Conservation (phyloP, 2,888 invertebrate genomes). For the Gymnoscelis rufifasciata region DNA sequence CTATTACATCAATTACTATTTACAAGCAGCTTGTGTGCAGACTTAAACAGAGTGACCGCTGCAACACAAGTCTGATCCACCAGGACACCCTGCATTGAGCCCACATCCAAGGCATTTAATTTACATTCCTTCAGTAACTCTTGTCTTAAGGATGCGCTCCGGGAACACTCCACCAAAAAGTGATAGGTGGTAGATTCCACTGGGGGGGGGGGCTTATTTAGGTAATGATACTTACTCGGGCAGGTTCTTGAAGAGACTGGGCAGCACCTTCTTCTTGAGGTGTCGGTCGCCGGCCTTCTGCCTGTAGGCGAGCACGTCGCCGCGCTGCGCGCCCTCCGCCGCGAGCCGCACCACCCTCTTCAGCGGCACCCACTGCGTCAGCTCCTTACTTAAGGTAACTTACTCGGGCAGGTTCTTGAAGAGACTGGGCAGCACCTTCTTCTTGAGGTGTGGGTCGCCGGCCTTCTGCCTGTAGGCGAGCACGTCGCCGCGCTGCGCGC, state of each 20-base stretch:
- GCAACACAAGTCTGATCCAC: too few relatives aligned
- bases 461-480: constrained; percentile 86
- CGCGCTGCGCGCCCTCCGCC: constrained; percentile 86
- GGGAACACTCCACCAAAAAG: too few relatives aligned
- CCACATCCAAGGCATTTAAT: too few relatives aligned
- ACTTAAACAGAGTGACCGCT: too few relatives aligned
- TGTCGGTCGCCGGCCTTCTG: constrained; percentile 85
- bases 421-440: constrained; percentile 87
- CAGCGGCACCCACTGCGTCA: constrained; percentile 96
- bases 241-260: constrained; percentile 83
- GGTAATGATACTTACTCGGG: constrained; percentile 49
- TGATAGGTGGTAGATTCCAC: too few relatives aligned
- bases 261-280: constrained; percentile 88
- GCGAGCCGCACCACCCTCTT: constrained; percentile 91
- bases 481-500: constrained; percentile 89
- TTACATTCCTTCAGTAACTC: too few relatives aligned
- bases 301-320: constrained; percentile 87
- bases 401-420: constrained; percentile 76
- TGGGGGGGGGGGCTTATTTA: too few relatives aligned
- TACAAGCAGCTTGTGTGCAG: too few relatives aligned
- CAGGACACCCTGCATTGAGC: too few relatives aligned
- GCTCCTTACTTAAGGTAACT: constrained; percentile 74
- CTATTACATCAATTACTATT: too few relatives aligned
- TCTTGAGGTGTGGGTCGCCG: constrained; percentile 85
- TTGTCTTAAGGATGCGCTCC: too few relatives aligned